Percentiles rank a stretch among this genome's conserved stretches.
Conservation (phyloP, 2,113 vertebrate genomes). For the Condylura cristata region DNA sequence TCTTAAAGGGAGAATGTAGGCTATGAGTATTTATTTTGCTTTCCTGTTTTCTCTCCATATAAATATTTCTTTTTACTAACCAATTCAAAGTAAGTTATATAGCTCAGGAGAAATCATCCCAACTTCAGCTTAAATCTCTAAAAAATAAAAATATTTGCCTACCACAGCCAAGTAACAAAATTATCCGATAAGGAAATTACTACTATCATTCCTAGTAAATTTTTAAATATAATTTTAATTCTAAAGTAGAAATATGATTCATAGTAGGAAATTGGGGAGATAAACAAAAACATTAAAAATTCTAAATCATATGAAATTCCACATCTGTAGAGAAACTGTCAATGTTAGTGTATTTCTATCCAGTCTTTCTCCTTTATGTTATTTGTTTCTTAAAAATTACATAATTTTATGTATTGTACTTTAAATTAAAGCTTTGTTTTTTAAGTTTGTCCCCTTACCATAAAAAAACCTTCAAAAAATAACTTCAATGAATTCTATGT, state of each 20-base stretch:
- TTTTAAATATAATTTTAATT: neutral
- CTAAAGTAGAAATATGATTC: constrained; percentile 5
- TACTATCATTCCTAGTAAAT: neutral
- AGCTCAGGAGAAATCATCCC: neutral
- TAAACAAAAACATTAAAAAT: neutral
- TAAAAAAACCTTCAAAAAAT: constrained; percentile 18
- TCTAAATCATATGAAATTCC: neutral
- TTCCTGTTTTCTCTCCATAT: neutral
- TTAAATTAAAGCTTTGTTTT: constrained; percentile 32
- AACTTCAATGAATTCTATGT: constrained; percentile 20
- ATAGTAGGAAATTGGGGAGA: constrained; percentile 20
- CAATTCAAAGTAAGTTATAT: neutral
- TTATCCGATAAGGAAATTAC: constrained; percentile 1
- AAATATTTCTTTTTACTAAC: neutral
- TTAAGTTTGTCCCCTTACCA: neutral
- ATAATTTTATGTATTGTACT: neutral
- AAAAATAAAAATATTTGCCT: neutral
- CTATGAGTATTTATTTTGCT: neutral
- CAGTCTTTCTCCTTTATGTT: neutral
- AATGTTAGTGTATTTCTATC: neutral
- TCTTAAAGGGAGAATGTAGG: neutral
- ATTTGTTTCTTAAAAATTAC: neutral
- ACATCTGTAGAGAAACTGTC: neutral
- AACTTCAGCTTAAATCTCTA: neutral
- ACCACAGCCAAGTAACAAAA: neutral